phyloP scores from a whole-genome alignment of 2,113 vertebrate genomes.

The Heloderma charlesbogerti region DNA sequence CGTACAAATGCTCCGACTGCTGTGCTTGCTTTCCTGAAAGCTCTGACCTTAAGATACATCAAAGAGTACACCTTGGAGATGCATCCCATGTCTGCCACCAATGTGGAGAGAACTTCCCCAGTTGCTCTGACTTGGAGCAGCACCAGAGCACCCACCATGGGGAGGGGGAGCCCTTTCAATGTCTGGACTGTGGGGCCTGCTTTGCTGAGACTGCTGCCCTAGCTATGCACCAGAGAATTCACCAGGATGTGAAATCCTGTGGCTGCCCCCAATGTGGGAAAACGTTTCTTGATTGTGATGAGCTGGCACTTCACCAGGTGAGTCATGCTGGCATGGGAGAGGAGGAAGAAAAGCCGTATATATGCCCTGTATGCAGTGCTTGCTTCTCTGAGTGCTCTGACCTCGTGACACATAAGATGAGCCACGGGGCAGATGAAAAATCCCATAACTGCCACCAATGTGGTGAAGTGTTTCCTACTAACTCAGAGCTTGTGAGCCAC shows the following conservation, averaged over 20 bases:
- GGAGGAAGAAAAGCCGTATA: slow-evolving; percentile 41
- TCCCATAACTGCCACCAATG: background rate
- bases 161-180: slow-evolving; percentile 33
- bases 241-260: background rate
- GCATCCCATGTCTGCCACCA: background rate
- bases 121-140: background rate
- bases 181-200: background rate
- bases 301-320: background rate
- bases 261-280: background rate
- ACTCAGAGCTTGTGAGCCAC: background rate
- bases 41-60: background rate
- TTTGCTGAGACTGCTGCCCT: background rate
- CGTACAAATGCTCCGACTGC: background rate
- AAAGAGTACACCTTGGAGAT: background rate
- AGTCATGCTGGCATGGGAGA: background rate
- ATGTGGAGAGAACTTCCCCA: background rate
- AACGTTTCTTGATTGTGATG: background rate
- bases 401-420: background rate
- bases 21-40: background rate
- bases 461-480: background rate
- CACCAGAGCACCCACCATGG: background rate
- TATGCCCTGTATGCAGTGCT: background rate
- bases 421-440: background rate
- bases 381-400: background rate
- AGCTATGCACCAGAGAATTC: background rate